These are phyloP conservation scores for Notechis scutatus DNA, from an alignment of 2,113 vertebrate genomes.

Conservation along the genomic window DNA sequence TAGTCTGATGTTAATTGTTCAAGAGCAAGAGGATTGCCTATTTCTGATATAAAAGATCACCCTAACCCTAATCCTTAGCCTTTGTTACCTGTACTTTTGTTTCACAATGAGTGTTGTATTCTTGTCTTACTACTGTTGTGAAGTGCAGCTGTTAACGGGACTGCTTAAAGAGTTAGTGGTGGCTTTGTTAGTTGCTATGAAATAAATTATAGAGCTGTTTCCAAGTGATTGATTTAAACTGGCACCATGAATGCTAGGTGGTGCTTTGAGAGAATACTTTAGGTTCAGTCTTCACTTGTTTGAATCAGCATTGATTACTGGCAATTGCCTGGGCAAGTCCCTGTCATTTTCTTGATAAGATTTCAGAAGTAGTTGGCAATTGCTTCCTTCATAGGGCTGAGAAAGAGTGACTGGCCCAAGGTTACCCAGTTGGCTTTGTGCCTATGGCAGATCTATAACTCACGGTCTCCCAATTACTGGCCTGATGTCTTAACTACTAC, in stretches of 20 bases:
- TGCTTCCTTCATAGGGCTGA: not conserved
- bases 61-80: not conserved
- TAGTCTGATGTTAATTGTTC: not conserved
- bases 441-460: not conserved
- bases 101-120: not conserved
- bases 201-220: not conserved
- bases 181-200: not conserved
- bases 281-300: not conserved
- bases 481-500: not conserved
- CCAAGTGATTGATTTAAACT: not conserved
- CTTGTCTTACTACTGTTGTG: not conserved
- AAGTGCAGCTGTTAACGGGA: not conserved
- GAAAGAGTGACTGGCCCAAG: not conserved
- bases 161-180: not conserved
- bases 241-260: not conserved
- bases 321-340: not conserved
- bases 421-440: not conserved
- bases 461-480: not conserved
- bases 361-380: not conserved
- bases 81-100: not conserved
- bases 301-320: not conserved
- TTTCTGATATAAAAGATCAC: not conserved
- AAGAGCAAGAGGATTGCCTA: not conserved
- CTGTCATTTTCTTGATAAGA: not conserved
- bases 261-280: not conserved